These are phyloP conservation scores for Pinctada fucata DNA, from an alignment of 2,888 invertebrate species.

Conservation along the genomic window DNA sequence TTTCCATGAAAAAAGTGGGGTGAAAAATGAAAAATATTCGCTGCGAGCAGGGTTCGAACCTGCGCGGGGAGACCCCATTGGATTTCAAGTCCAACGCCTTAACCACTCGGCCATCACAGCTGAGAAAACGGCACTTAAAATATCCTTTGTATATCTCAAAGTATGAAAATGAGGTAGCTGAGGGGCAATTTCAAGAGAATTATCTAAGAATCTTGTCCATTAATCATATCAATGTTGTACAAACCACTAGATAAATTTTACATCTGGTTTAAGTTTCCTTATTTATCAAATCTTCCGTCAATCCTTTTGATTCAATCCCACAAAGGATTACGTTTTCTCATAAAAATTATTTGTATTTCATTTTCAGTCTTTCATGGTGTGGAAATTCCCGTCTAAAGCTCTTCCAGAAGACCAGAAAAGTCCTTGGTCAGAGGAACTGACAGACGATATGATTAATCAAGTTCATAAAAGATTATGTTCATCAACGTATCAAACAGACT, in stretches of 20 bases:
- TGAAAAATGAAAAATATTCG: conserved; percentile 17
- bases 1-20: too few relatives aligned
- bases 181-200: too few relatives aligned
- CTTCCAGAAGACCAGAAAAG: conserved; percentile 43
- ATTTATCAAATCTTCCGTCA: too few relatives aligned
- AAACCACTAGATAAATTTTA: too few relatives aligned
- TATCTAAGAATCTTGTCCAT: too few relatives aligned
- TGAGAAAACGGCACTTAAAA: not conserved
- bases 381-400: conserved; percentile 66
- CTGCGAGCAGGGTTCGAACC: conserved; percentile 60
- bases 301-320: too few relatives aligned
- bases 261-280: too few relatives aligned
- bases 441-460: conserved; percentile 69
- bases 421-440: conserved; percentile 61
- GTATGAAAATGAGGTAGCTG: not conserved
- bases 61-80: conserved; percentile 55
- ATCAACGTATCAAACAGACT: conserved; percentile 72
- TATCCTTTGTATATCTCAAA: not conserved
- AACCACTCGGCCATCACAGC: conserved; percentile 58
- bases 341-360: not conserved
- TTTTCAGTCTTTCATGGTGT: conserved; percentile 69
- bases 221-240: too few relatives aligned
- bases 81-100: conserved; percentile 58
- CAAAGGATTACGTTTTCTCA: too few relatives aligned
- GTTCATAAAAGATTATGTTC: conserved; percentile 66